Conservation (phyloP, 1,140 invertebrate species). For the Pissodes strobi region DNA sequence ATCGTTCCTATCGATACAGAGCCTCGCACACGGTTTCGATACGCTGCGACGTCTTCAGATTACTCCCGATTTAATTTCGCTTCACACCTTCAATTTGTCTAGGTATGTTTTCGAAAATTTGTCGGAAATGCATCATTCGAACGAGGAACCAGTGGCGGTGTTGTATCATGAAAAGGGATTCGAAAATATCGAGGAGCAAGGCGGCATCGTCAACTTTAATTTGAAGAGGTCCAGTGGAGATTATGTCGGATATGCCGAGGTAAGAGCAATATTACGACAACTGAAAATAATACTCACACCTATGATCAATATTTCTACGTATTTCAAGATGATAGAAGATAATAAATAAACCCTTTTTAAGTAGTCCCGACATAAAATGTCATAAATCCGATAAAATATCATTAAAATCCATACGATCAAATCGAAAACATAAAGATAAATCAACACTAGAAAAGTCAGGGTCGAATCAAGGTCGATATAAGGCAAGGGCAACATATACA, state of each 20-base stretch:
- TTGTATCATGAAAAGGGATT: conserved; percentile 78
- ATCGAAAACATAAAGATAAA: too few species aligned
- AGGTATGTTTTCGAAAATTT: conserved; percentile 73
- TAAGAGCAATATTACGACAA: conserved; percentile 53
- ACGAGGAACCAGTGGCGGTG: conserved; percentile 70
- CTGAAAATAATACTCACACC: background rate
- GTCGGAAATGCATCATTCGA: conserved; percentile 69
- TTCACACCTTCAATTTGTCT: conserved; percentile 78
- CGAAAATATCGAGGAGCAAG: conserved; percentile 69
- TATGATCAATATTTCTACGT: background rate
- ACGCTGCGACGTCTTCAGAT: conserved; percentile 62
- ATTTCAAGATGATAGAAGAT: conserved; percentile 49
- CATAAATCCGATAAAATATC: too few species aligned
- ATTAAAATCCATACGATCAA: too few species aligned
- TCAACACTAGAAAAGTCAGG: too few species aligned
- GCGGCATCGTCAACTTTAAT: conserved; percentile 89
- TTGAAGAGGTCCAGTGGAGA: conserved; percentile 74
- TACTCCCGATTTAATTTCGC: conserved; percentile 68
- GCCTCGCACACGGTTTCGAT: conserved; percentile 82
- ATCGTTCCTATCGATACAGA: conserved; percentile 83
- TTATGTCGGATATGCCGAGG: conserved; percentile 87
- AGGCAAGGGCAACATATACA: too few species aligned
- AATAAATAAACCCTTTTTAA: too few species aligned
- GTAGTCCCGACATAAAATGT: too few species aligned
- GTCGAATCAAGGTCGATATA: too few species aligned